phyloP scores from a whole-genome alignment of 2,797 vertebrate species.

The Sebastes wilsoni region DNA sequence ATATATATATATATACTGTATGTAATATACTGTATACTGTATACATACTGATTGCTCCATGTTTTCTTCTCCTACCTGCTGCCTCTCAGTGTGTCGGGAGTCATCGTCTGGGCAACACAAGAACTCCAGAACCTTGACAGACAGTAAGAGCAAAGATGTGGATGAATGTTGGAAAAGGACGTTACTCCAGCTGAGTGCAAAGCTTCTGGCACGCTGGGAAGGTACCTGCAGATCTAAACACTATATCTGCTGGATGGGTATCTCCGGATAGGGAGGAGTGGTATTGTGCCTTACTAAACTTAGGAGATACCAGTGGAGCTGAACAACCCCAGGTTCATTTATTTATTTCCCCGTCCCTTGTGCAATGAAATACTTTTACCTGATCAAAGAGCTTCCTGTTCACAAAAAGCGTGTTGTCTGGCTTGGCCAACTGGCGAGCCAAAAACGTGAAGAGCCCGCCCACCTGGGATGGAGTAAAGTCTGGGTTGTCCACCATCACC shows the following conservation, averaged over 20 bases:
- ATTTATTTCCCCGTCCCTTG: neutral
- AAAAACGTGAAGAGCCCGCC: conserved; percentile 97
- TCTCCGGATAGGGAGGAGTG: neutral
- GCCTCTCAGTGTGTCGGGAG: conserved; percentile 94
- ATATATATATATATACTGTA: too few relatives aligned
- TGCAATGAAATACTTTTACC: conserved; percentile 70
- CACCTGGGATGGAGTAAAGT: conserved; percentile 96
- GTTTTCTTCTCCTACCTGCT: conserved; percentile 85
- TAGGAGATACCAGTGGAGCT: too few relatives aligned
- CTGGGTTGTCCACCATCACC: conserved; percentile 98
- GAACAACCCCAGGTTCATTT: neutral
- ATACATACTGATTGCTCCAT: too few relatives aligned
- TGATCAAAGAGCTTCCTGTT: conserved; percentile 98
- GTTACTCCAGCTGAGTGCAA: neutral
- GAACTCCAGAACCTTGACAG: conserved; percentile 93
- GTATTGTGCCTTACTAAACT: too few relatives aligned
- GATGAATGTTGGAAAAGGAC: too few relatives aligned
- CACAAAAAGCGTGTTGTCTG: conserved; percentile 97
- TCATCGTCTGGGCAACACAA: conserved; percentile 95
- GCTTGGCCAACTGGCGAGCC: conserved; percentile 95
- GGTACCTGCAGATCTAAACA: neutral
- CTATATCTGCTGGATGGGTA: neutral
- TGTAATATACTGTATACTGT: too few relatives aligned
- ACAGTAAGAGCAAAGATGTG: neutral
- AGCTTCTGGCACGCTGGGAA: neutral